Conservation (phyloP, 2,797 vertebrate genomes). For the Dallia pectoralis region DNA sequence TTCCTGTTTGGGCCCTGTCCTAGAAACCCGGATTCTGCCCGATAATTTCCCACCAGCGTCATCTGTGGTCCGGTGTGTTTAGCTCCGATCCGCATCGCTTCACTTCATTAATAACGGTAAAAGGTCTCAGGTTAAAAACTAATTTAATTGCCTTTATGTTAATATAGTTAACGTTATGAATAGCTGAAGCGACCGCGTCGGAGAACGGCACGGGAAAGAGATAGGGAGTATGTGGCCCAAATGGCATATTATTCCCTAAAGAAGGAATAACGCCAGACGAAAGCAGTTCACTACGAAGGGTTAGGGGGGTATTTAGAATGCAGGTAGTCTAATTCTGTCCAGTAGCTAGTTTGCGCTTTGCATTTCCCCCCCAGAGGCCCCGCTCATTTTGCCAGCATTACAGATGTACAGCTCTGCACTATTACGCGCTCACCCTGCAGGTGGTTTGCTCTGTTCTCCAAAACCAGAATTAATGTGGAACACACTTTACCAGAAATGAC, state of each 20-base stretch:
- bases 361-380: slow-evolving; percentile 88
- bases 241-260: neutral
- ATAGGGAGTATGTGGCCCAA: neutral
- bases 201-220: neutral
- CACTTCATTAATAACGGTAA: slow-evolving; percentile 99
- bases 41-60: slow-evolving; percentile 92
- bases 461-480: slow-evolving; percentile 97
- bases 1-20: slow-evolving; percentile 96
- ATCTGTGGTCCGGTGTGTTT: slow-evolving; percentile 75
- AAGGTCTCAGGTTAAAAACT: slow-evolving; percentile 99
- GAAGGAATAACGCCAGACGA: neutral
- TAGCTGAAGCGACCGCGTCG: slow-evolving; percentile 79
- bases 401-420: slow-evolving; percentile 71
- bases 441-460: slow-evolving; percentile 86
- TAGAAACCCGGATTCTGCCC: slow-evolving; percentile 86
- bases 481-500: slow-evolving; percentile 86
- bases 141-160: slow-evolving; percentile 99
- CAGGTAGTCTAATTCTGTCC: slow-evolving; percentile 94
- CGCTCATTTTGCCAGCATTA: slow-evolving; percentile 96
- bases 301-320: neutral
- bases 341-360: slow-evolving; percentile 84
- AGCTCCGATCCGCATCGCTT: slow-evolving; percentile 81
- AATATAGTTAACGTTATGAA: slow-evolving; percentile 99
- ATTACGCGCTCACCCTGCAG: slow-evolving; percentile 71
- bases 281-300: neutral